These are phyloP conservation scores for Cryptotis parvus DNA, from an alignment of 2,113 vertebrate genomes.

Conservation along the genomic window DNA sequence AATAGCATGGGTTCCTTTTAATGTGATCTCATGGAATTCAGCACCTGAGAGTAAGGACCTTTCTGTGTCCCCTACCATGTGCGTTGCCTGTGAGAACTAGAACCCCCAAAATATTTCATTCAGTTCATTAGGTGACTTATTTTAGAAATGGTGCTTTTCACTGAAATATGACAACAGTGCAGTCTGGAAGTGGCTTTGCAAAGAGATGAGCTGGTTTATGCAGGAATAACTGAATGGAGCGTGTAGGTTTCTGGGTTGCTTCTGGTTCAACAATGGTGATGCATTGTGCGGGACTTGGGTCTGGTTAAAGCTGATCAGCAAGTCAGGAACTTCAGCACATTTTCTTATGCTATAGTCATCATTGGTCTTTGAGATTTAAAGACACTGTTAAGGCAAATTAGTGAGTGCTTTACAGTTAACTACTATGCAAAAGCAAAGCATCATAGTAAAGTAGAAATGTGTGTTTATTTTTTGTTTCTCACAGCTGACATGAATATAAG, in stretches of 20 bases:
- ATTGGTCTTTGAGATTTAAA: background rate
- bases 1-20: background rate
- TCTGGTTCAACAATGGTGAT: background rate
- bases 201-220: slow-evolving; percentile 33
- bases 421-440: background rate
- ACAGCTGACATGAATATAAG: background rate
- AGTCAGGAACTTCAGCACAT: background rate
- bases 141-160: slow-evolving; percentile 70
- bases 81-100: slow-evolving; percentile 34
- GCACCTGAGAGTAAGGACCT: background rate
- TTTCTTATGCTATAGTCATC: background rate
- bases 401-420: background rate
- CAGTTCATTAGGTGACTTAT: slow-evolving; percentile 72
- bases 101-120: slow-evolving; percentile 33
- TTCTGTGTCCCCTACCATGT: background rate
- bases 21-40: slow-evolving; percentile 15
- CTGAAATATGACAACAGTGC: slow-evolving; percentile 61
- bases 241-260: background rate
- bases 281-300: background rate
- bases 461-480: slow-evolving; percentile 35
- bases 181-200: slow-evolving; percentile 38
- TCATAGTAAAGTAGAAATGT: background rate
- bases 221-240: slow-evolving; percentile 44
- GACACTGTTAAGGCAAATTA: background rate
- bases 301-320: background rate